Base-by-base conservation (phyloP, 1,140 invertebrate genomes). In the Zaprionus tsacasi region DNA sequence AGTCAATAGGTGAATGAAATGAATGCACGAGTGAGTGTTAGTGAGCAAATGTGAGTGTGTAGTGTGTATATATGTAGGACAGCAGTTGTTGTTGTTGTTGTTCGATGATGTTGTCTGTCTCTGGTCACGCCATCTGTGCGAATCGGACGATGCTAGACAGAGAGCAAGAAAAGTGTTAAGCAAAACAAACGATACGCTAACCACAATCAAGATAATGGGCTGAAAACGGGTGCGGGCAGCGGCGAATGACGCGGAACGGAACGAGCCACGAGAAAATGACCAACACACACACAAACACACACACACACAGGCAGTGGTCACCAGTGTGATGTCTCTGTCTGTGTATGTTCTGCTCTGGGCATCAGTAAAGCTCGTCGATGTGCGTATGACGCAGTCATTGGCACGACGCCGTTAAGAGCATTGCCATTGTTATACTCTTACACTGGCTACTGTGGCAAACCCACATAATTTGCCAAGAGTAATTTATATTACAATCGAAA, bases 381-480 rank as follows among this genome's bases (percentile, higher is more conserved):
- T 85, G 81, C 81, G 82, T 81, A 59, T 75, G 69, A 86, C 74
- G 78, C 75, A 81, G 73, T 58, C 74, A 67, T 78, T 81, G 81
- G 78, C 81, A 77, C 60, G 48, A 17, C 35, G 73, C 59, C 69
- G 61, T 48, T n/a, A 43, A 15, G n/a, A 45, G 40, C 40, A 13
- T 13, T 55, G 6, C n/a, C 6, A 27, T 50, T 25, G 45, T 25
- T 25, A 21, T 50, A 50, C 45, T 3, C 45, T 45, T 50, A 25
- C 45, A 50, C 3, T 25, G 10, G 1, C 17, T 25, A 21, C 11
- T 21, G 10, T 50, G 15, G 40, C 57, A 54, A 38, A 35, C 1
- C 7, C 6, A 35, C 6, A 8, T 7, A 1, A 35, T 7, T 10
- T 35, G 33, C 21, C 21, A 21, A 21, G 21, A 21, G 21, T n/a